Evolutionary conservation across 2,113 vertebrate species (phyloP).

Genomic region (Sturnus vulgaris): DNA sequence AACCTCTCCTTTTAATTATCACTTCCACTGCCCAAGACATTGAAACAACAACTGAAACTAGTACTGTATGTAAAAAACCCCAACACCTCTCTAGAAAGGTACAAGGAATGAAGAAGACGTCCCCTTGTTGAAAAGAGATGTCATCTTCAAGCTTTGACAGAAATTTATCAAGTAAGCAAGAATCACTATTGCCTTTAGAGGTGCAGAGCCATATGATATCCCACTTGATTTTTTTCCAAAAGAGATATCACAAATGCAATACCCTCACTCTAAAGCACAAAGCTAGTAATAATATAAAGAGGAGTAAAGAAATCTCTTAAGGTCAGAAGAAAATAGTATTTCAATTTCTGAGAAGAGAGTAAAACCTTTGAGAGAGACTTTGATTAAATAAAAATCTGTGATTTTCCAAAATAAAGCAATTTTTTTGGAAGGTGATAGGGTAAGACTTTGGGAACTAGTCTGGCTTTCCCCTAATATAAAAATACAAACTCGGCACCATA

Average conservation of each 20-base stretch:
- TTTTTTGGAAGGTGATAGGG: neutral
- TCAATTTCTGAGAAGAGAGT: neutral
- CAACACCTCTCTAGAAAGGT: neutral
- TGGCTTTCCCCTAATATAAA: neutral
- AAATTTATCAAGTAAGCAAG: neutral
- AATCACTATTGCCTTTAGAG: neutral
- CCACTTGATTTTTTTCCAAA: neutral
- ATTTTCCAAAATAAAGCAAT: neutral
- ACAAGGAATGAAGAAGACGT: accelerated
- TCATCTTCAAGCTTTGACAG: neutral
- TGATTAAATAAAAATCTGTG: neutral
- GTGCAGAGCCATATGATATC: accelerated
- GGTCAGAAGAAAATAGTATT: neutral
- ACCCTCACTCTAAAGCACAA: neutral
- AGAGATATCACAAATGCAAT: neutral
- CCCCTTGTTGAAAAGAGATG: neutral
- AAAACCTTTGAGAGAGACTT: neutral
- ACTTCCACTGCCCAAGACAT: neutral
- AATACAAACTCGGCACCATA: neutral
- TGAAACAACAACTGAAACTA: neutral
- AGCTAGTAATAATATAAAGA: neutral
- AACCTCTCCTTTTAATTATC: neutral
- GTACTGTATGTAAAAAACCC: neutral
- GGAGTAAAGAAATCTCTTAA: neutral
- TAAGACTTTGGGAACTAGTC: neutral